phyloP scores from a whole-genome alignment of 2,113 vertebrate species.

The Tragelaphus buxtoni region DNA sequence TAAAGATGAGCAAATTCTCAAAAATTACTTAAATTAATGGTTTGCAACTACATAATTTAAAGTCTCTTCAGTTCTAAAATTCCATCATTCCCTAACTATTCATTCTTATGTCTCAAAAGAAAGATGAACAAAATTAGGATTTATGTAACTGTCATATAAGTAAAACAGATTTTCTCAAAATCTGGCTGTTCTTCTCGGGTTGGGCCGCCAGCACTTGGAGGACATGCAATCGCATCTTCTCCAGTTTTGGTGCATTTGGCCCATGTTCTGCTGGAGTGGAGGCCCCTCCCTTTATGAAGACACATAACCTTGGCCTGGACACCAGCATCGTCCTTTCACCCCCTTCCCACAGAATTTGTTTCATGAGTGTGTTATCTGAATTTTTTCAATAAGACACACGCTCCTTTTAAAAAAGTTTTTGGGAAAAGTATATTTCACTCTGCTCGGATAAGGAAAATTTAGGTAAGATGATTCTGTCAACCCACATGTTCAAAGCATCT shows the following conservation, averaged over 20 bases:
- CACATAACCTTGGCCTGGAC: background rate
- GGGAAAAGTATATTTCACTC: background rate
- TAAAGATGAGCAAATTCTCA: background rate
- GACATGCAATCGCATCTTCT: background rate
- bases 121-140: background rate
- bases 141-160: background rate
- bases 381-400: background rate
- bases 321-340: background rate
- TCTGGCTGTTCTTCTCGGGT: background rate
- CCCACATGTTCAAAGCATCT: background rate
- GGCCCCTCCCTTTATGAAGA: fast-evolving
- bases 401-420: background rate
- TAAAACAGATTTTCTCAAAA: background rate
- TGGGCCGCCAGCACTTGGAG: background rate
- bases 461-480: background rate
- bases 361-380: background rate
- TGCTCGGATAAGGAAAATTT: background rate
- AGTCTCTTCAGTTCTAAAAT: constrained; percentile 28
- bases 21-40: background rate
- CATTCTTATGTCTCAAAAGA: background rate
- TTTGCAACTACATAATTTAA: background rate
- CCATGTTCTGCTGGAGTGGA: background rate
- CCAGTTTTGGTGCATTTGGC: background rate
- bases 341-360: background rate
- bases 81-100: background rate